These are phyloP conservation scores for Struthio camelus DNA, from an alignment of 2,113 vertebrate genomes.

Conservation along the genomic window DNA sequence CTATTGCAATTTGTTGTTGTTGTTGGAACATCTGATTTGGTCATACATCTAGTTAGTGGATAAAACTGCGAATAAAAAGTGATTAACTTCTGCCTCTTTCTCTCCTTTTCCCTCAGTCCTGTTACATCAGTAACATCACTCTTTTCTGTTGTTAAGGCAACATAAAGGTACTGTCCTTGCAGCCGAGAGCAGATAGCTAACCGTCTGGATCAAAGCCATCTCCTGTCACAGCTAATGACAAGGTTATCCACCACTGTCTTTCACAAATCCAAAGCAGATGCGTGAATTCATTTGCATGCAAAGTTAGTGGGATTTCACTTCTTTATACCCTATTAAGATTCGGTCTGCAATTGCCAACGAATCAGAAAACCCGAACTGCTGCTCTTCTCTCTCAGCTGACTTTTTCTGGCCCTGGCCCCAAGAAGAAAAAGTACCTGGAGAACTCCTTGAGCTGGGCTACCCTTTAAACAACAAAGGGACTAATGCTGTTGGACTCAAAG, in stretches of 20 bases:
- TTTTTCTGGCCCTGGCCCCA: neutral
- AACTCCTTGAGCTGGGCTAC: neutral
- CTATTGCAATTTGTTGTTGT: neutral
- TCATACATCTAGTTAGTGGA: neutral
- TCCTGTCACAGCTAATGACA: neutral
- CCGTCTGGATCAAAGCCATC: neutral
- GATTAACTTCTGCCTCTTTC: neutral
- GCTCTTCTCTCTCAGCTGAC: neutral
- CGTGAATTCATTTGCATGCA: rapidly evolving
- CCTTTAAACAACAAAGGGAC: neutral
- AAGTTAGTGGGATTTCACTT: neutral
- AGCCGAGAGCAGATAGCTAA: neutral
- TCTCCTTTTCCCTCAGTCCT: neutral
- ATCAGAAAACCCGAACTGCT: neutral
- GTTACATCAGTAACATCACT: neutral
- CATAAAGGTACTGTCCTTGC: neutral
- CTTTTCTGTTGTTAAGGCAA: neutral
- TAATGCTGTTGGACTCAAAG: neutral
- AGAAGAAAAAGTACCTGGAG: neutral
- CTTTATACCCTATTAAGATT: neutral
- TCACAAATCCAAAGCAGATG: neutral
- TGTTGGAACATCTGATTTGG: neutral
- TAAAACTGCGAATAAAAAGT: neutral
- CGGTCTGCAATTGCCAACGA: neutral
- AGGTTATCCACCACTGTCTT: neutral